Evolutionary conservation across 2,888 invertebrate genomes (phyloP).

Genomic region (Nymphalis c-album): DNA sequence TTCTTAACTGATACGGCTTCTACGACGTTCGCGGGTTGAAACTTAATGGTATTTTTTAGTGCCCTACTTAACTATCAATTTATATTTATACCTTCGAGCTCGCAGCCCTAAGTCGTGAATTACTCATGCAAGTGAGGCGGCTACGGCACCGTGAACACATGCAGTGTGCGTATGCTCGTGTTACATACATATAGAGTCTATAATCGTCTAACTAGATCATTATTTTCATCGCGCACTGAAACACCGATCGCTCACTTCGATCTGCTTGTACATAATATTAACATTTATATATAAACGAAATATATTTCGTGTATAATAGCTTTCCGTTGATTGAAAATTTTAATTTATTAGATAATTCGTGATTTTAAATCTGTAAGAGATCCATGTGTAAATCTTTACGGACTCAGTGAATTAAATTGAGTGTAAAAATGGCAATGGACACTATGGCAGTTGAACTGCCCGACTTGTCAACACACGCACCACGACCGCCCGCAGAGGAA

Average conservation of each 20-base stretch:
- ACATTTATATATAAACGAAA: neutral
- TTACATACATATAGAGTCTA: neutral
- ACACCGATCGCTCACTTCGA: neutral
- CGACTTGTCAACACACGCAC: conserved; percentile 64
- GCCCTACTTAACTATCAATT: neutral
- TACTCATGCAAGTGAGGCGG: conserved; percentile 15
- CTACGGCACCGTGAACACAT: conserved; percentile 18
- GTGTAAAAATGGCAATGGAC: conserved; percentile 74
- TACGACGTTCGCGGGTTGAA: too few relatives aligned
- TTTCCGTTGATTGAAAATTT: conserved; percentile 18
- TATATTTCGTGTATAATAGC: conserved; percentile 18
- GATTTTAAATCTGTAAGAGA: conserved; percentile 11
- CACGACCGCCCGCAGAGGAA: conserved; percentile 65
- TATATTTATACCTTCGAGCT: neutral
- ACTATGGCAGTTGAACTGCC: conserved; percentile 79
- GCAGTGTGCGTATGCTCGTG: conserved; percentile 7
- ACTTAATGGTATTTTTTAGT: neutral
- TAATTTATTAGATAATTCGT: neutral
- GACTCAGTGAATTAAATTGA: conserved; percentile 44
- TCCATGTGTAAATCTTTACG: conserved; percentile 48
- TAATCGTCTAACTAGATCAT: neutral
- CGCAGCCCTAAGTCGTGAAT: conserved; percentile 6
- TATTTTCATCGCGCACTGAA: neutral
- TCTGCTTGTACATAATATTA: neutral
- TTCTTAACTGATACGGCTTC: too few relatives aligned